Evolutionary conservation across 2,113 vertebrate species (phyloP), one percentile per base, ranked within the genome.

Genomic region (Silurus meridionalis): DNA sequence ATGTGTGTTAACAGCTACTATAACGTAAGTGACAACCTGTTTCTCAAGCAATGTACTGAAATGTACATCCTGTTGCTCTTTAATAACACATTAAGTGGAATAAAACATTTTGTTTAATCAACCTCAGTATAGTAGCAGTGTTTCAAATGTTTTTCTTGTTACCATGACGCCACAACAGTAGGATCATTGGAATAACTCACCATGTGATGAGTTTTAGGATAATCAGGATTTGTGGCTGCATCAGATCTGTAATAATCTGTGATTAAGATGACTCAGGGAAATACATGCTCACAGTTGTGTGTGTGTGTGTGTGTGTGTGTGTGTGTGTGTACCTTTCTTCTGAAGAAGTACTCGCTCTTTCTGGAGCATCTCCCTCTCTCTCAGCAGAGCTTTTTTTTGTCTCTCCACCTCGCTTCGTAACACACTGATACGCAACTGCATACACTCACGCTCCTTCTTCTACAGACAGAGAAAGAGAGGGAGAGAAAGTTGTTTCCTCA

Each of bases 401-500:
- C 97, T 95, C 93, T 97, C 96, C 91, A 99, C 92, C 85, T 99
- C 98, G 55, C 96, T 96, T 25, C 92, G 96, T 89, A 99, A 97
- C 92, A 98, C 96, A 75, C 97, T 93, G 66, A 99, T 96, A 85
- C 97, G 97, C 91, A 99, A 90, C 89, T 97, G 97, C 94, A 98
- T 96, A 92, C 97, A 97, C 92, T 99, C 98, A 48, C 95, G 96
- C 93, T 97, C 95, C 80, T 98, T 99, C 93, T 98, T 99, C 98
- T 99, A 92, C 79, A 58, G 72, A 75, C 87, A 90, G 50, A 53
- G 8, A 71, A 28, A 67, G 13, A 64, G 23, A 46, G 53, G 23
- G 53, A 58, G 75, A 58, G 74, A 80, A n/a, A 69, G 61, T n/a
- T 55, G 58, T 74, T 55, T 64, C 7, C 53, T 61, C 58, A 15